These are phyloP conservation scores for Gymnopithys bicolor DNA, from an alignment of 2,797 vertebrate genomes.

Conservation along the genomic window DNA sequence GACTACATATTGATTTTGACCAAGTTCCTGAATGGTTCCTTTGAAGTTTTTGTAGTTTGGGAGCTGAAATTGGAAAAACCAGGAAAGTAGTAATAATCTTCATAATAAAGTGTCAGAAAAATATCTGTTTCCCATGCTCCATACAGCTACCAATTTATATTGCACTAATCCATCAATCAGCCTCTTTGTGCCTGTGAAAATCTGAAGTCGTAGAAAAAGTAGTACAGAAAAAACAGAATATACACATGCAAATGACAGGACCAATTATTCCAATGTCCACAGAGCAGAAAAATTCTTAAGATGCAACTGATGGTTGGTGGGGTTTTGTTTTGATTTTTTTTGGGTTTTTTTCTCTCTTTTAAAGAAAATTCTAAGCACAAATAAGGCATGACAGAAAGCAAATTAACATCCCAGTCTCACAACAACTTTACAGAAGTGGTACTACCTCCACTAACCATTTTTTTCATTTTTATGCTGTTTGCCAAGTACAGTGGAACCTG, in stretches of 20 bases:
- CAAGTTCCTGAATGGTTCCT: conserved; percentile 94
- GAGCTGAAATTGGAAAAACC: conserved; percentile 81
- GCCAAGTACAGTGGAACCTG: background rate
- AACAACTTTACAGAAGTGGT: background rate
- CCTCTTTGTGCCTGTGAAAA: background rate
- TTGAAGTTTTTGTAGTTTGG: conserved; percentile 98
- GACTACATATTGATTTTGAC: conserved; percentile 95
- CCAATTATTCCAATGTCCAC: background rate
- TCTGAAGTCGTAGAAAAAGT: background rate
- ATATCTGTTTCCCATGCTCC: background rate
- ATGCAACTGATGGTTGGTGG: background rate
- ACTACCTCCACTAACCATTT: background rate
- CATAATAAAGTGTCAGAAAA: background rate
- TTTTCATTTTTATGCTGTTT: background rate
- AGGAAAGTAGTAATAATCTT: background rate
- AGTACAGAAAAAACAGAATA: background rate
- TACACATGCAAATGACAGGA: background rate
- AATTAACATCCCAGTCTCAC: background rate
- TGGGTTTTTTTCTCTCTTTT: background rate
- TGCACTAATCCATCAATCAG: background rate
- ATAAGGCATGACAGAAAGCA: background rate
- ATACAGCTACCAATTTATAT: background rate
- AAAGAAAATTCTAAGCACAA: background rate
- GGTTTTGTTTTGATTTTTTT: background rate
- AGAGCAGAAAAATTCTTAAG: background rate